These are phyloP conservation scores for Gymnorhina tibicen DNA, from an alignment of 2,113 vertebrate genomes.

Conservation along the genomic window DNA sequence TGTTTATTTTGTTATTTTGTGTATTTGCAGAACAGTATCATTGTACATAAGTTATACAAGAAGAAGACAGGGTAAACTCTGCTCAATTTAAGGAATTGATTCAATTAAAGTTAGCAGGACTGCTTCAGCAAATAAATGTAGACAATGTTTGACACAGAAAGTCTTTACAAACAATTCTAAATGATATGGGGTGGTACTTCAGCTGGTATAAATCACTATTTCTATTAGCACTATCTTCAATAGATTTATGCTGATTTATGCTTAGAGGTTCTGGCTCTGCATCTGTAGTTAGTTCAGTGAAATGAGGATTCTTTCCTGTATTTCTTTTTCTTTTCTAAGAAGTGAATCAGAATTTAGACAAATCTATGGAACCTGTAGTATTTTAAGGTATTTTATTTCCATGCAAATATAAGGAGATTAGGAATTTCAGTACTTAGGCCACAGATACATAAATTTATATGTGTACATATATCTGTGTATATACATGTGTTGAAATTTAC, in stretches of 20 bases:
- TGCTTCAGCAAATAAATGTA: background rate
- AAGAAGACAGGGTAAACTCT: background rate
- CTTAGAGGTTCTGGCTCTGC: background rate
- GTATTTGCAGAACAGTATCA: background rate
- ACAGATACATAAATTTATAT: background rate
- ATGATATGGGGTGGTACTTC: background rate
- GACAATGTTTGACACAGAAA: background rate
- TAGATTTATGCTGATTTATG: background rate
- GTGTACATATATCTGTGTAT: background rate
- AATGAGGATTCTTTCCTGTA: background rate
- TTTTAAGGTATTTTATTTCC: background rate
- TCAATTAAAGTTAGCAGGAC: background rate
- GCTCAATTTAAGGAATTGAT: background rate
- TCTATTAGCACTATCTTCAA: background rate
- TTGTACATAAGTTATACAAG: background rate
- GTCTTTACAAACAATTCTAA: background rate
- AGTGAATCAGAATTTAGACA: background rate
- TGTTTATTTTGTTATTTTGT: background rate
- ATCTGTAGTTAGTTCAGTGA: background rate
- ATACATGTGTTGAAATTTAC: background rate
- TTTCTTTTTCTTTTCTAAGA: background rate
- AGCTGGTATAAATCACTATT: background rate
- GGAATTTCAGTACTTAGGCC: background rate
- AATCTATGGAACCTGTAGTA: background rate
- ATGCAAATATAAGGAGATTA: background rate